Evolutionary conservation across 2,113 vertebrate genomes (phyloP).

Genomic region (Planiliza haematocheilus): DNA sequence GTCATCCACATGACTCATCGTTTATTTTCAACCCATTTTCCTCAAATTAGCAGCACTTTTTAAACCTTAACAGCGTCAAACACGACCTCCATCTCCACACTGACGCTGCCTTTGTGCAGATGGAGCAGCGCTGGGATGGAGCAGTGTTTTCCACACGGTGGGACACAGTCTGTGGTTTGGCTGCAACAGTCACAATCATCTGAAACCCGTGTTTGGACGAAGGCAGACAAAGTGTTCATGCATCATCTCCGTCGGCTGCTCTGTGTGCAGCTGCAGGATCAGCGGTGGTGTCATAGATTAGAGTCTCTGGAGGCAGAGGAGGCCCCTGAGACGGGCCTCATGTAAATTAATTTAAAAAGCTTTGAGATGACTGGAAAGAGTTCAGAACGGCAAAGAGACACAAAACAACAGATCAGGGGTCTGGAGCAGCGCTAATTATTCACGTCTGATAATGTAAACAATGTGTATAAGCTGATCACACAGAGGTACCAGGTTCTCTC

Average conservation of each 20-base stretch:
- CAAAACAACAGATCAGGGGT: no score
- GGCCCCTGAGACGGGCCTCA: background rate
- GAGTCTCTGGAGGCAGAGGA: background rate
- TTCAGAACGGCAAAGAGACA: background rate
- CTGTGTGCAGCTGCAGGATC: background rate
- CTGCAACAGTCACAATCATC: constrained; percentile 1
- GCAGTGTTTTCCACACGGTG: constrained; percentile 25
- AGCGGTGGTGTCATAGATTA: background rate
- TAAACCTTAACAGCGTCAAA: no score
- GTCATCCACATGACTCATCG: no score
- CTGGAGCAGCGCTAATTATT: no score
- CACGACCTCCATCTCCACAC: no score
- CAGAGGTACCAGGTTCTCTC: no score
- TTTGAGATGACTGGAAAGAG: background rate
- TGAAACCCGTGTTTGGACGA: constrained; percentile 21
- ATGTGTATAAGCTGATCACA: no score
- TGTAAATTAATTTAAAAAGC: background rate
- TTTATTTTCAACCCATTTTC: no score
- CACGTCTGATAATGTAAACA: no score
- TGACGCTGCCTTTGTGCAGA: background rate
- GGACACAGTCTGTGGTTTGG: constrained; percentile 31
- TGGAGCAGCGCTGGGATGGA: constrained; percentile 3
- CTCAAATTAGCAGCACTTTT: no score
- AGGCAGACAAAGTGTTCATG: constrained; percentile 2
- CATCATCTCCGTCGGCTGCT: background rate